phyloP scores from a whole-genome alignment of 2,113 vertebrate genomes.

The Okapia johnstoni region DNA sequence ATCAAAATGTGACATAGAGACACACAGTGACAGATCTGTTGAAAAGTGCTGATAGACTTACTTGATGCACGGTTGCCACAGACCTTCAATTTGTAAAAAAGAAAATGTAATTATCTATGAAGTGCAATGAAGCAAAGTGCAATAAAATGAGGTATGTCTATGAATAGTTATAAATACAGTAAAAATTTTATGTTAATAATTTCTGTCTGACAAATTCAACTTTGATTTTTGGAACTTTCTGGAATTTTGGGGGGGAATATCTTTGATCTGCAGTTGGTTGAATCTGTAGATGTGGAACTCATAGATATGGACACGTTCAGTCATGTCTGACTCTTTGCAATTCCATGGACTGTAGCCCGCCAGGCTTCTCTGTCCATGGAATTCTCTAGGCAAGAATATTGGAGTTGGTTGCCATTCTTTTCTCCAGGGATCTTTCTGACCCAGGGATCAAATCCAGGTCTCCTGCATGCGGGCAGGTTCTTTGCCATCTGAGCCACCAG shows the following conservation, averaged over 20 bases:
- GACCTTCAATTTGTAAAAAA: neutral
- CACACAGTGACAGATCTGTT: neutral
- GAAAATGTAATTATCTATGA: neutral
- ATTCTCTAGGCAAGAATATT: neutral
- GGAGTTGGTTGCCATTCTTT: neutral
- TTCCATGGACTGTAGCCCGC: accelerated
- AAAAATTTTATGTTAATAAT: neutral
- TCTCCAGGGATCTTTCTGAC: neutral
- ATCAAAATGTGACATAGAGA: neutral
- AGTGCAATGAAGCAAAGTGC: neutral
- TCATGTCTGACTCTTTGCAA: neutral
- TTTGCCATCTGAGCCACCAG: neutral
- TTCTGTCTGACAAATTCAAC: neutral
- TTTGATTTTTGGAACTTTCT: neutral
- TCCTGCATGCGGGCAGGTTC: neutral
- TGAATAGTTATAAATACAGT: neutral
- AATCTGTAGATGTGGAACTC: neutral
- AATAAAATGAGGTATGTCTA: neutral
- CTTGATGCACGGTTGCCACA: neutral
- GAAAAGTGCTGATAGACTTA: neutral
- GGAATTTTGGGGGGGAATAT: neutral
- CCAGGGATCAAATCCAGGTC: neutral
- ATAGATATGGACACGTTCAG: neutral
- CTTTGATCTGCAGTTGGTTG: neutral
- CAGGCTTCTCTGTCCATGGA: neutral